Evolutionary conservation across 2,797 vertebrate species (phyloP), one percentile per base, ranked within the genome.

Genomic region (Tolypeutes matacus): DNA sequence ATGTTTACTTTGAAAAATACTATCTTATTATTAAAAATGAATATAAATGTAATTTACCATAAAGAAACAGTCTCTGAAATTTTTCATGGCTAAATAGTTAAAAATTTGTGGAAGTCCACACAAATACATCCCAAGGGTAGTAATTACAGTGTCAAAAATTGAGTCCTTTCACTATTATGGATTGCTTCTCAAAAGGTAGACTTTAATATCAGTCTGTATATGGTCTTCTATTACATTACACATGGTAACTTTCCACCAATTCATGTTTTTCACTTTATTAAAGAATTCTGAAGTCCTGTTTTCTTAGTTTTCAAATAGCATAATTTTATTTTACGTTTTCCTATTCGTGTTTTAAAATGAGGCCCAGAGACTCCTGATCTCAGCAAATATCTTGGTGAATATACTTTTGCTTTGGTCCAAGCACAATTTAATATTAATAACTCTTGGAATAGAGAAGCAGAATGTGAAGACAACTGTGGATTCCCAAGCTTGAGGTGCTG

Each of bases 371-470:
- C 75, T 98, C 98, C 98, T 98, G 98, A 98, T 98, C 98, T 98
- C 98, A 98, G 98, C 98, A 98, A 98, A 98, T 98, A 98, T 98
- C 98, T 98, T 98, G 95, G 96, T 96, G 98, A 98, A 97, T 98
- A 98, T 95, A 98, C 98, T 98, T 98, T 98, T 98, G 98, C 98
- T 98, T 91, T 98, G 98, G 98, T 98, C 98, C 98, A 98, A 98
- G 97, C 98, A 98, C 93, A 98, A 97, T 96, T 98, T 98, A 98
- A 98, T 98, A 98, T 98, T 98, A 98, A 98, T 98, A 98, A 98
- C 97, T 98, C 97, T 97, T 97, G 94, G 98, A 98, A 98, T 97
- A 96, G 97, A 98, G 97, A 98, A 95, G 95, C 86, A 49, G 94
- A 98, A 98, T 72, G 95, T 98, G 97, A 98, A 98, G 96, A 97